Conservation (phyloP, 2,888 invertebrate genomes). For the Balanococcus diminutus region DNA sequence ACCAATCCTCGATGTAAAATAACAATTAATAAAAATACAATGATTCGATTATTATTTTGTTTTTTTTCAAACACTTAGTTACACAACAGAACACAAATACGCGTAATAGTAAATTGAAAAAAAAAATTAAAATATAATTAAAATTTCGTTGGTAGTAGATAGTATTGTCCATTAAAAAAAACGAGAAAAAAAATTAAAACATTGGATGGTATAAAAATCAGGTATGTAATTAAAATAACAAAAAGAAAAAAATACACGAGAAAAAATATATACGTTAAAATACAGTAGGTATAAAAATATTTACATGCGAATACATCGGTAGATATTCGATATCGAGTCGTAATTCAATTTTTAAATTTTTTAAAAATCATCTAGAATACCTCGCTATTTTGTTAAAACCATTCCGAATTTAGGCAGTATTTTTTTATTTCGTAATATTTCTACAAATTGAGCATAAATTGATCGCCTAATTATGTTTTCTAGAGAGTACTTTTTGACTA, state of each 20-base stretch:
- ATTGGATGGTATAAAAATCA: conserved; percentile 22
- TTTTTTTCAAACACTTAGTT: background rate
- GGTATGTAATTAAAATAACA: conserved; percentile 24
- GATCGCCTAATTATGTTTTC: background rate
- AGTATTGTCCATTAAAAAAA: conserved; percentile 30
- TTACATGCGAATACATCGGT: background rate
- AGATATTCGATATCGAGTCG: background rate
- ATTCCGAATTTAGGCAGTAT: background rate
- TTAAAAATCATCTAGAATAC: background rate
- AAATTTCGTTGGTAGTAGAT: conserved; percentile 18
- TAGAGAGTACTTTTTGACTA: conserved; percentile 2
- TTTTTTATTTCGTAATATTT: background rate
- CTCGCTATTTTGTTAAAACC: background rate
- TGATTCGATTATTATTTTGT: background rate
- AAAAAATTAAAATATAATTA: background rate
- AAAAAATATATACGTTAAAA: background rate
- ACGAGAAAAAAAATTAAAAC: conserved; percentile 33
- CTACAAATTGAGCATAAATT: background rate
- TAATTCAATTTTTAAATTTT: background rate
- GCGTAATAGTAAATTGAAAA: background rate
- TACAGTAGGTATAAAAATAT: conserved; percentile 13
- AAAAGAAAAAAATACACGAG: background rate
- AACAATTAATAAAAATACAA: background rate
- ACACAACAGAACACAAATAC: conserved; percentile 1
- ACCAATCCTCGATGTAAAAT: background rate